Evolutionary conservation across 2,888 invertebrate species (phyloP).

Genomic region (Dilophus febrilis): DNA sequence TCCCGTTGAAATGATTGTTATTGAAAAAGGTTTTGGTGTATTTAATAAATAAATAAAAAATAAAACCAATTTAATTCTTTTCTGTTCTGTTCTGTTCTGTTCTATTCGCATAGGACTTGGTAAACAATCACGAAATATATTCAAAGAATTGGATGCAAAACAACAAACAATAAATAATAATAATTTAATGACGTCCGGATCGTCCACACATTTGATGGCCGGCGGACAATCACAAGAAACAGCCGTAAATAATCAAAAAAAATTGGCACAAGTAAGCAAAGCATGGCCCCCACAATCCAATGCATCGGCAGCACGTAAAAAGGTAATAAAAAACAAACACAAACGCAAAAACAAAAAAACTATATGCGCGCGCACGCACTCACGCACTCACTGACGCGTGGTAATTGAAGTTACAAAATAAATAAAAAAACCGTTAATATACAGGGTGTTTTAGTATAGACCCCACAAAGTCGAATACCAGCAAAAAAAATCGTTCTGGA

Average conservation of each 20-base stretch:
- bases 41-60: background rate
- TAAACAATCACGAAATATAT: slow-evolving; percentile 72
- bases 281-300: slow-evolving; percentile 2
- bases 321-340: too few species aligned
- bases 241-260: too few species aligned
- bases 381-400: too few species aligned
- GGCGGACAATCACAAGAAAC: slow-evolving; percentile 8
- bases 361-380: too few species aligned
- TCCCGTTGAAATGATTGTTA: slow-evolving; percentile 46
- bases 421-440: too few species aligned
- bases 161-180: slow-evolving; percentile 29
- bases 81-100: background rate
- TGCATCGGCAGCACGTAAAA: background rate
- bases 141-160: slow-evolving; percentile 69
- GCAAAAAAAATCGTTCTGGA: too few species aligned
- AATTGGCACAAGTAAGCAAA: too few species aligned
- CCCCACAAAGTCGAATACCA: too few species aligned
- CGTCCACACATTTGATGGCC: slow-evolving; percentile 38
- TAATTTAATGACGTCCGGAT: slow-evolving; percentile 22
- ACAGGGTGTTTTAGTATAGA: too few species aligned
- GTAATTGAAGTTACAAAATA: too few species aligned
- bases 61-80: background rate
- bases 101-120: slow-evolving; percentile 41
- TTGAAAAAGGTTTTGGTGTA: slow-evolving; percentile 48
- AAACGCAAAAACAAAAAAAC: too few species aligned